A percentile compares a stretch with the other conserved stretches of the same genome.
Conservation (phyloP, 1,140 invertebrate species). For the Wiebesia pumilae region DNA sequence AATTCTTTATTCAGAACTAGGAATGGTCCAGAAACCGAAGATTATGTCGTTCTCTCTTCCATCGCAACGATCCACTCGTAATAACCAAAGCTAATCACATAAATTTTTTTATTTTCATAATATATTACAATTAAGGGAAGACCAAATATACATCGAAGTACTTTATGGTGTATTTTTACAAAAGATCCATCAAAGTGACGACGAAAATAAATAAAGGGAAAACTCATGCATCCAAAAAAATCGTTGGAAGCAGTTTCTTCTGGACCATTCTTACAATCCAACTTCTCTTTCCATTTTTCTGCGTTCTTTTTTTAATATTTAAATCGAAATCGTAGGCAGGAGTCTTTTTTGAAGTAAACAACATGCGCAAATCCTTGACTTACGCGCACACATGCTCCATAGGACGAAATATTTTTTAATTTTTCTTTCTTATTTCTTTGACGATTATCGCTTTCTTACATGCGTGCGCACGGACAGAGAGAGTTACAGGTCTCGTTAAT, state of each 20-base stretch:
- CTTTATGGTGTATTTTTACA: slow-evolving; percentile 51
- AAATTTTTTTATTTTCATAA: slow-evolving; percentile 30
- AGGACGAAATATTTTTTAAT: slow-evolving; percentile 46
- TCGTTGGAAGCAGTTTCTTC: slow-evolving; percentile 33
- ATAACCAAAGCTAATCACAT: slow-evolving; percentile 23
- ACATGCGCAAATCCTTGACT: slow-evolving; percentile 39
- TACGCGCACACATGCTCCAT: slow-evolving; percentile 28
- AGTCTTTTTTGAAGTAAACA: slow-evolving; percentile 50
- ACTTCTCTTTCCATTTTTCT: slow-evolving; percentile 19
- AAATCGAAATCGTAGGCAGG: slow-evolving; percentile 51
- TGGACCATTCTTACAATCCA: slow-evolving; percentile 49
- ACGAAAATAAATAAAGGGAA: slow-evolving; percentile 29
- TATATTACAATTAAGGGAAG: slow-evolving; percentile 36
- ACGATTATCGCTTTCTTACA: slow-evolving; percentile 34
- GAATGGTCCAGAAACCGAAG: slow-evolving; percentile 62
- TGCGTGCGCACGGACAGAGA: slow-evolving; percentile 44
- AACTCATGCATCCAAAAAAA: slow-evolving; percentile 21
- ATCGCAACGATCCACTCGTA: neutral
- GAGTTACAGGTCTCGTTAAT: slow-evolving; percentile 41
- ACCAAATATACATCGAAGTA: slow-evolving; percentile 51
- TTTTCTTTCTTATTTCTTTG: slow-evolving; percentile 5
- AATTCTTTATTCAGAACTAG: slow-evolving; percentile 63
- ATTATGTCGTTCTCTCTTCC: neutral
- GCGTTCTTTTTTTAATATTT: slow-evolving; percentile 36
- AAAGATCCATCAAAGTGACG: slow-evolving; percentile 27